A percentile compares a stretch with the other conserved stretches of the same genome.
These are phyloP conservation scores for Sinocyclocheilus anophthalmus DNA, from an alignment of 2,113 vertebrate species.

Conservation along the genomic window DNA sequence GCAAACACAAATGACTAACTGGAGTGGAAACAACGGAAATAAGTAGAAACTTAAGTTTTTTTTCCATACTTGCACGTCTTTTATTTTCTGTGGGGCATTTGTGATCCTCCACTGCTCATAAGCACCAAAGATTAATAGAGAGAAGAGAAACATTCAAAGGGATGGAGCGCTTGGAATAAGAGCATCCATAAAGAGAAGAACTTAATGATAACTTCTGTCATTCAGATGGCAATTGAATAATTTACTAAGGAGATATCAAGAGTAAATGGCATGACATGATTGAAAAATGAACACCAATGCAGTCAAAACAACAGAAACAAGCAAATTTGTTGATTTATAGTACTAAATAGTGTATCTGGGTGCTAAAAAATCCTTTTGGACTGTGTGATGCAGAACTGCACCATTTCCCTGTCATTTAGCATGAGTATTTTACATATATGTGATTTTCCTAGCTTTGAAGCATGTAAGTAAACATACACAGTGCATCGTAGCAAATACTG, in stretches of 20 bases:
- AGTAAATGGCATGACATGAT: background rate
- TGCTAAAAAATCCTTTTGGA: background rate
- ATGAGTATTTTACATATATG: background rate
- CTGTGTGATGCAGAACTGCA: background rate
- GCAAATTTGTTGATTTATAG: background rate
- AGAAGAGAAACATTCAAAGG: background rate
- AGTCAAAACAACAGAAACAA: background rate
- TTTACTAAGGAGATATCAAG: background rate
- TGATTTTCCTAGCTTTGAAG: background rate
- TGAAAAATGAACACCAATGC: background rate
- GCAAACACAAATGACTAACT: background rate
- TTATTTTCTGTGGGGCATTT: background rate
- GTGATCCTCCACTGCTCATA: background rate
- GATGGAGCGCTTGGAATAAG: background rate
- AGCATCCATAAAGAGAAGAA: background rate
- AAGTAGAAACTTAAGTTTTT: background rate
- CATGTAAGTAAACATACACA: background rate
- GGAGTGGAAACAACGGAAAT: background rate
- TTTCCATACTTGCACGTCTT: slow-evolving; percentile 18
- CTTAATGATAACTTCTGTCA: background rate
- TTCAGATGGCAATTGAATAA: background rate
- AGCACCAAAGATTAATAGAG: background rate
- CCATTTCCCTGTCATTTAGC: slow-evolving; percentile 1
- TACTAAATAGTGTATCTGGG: background rate
- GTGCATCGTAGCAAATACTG: slow-evolving; percentile 27